Conservation (phyloP, 2,797 vertebrate species). For the Acrossocheilus fasciatus region DNA sequence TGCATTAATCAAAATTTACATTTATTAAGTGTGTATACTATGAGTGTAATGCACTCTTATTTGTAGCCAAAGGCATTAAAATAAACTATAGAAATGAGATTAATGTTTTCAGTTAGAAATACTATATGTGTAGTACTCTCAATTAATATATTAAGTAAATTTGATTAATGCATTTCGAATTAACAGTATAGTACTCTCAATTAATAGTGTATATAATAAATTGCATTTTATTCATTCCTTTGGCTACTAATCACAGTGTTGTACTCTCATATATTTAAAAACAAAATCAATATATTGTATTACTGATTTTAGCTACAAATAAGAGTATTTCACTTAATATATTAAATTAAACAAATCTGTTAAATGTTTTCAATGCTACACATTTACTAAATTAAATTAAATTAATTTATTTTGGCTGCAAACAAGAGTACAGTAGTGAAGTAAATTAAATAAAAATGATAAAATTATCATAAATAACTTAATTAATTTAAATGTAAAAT, state of each 20-base stretch:
- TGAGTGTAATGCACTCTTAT: neutral
- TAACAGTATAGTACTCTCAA: neutral
- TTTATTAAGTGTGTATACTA: neutral
- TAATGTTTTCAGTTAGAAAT: neutral
- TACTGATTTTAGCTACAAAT: neutral
- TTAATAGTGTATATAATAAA: neutral
- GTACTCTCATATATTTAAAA: neutral
- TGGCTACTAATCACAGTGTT: neutral
- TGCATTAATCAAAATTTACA: neutral
- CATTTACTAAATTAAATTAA: neutral
- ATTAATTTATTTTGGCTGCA: neutral
- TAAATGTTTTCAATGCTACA: neutral
- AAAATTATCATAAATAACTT: neutral
- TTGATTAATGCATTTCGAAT: neutral
- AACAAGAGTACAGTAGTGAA: neutral
- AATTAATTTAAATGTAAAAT: neutral
- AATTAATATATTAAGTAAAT: neutral
- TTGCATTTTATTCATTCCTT: neutral
- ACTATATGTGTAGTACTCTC: neutral
- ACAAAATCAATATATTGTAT: too few relatives aligned
- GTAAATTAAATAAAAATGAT: neutral
- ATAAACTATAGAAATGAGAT: neutral
- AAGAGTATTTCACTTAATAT: neutral
- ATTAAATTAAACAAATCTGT: neutral
- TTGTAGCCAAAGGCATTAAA: neutral